phyloP scores from a whole-genome alignment of 2,888 invertebrate genomes.

The Acrobasis suavella region DNA sequence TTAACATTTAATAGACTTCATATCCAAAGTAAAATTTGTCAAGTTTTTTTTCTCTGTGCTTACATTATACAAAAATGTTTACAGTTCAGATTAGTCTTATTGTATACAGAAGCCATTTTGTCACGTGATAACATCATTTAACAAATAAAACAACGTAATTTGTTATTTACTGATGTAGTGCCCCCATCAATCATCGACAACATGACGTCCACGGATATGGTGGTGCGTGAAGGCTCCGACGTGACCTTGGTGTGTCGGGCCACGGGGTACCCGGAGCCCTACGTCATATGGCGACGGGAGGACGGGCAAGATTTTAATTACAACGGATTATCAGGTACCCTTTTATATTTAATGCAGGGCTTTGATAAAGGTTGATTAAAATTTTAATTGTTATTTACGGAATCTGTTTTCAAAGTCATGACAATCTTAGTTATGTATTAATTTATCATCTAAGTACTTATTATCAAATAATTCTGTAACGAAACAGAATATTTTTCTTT shows the following conservation, averaged over 20 bases:
- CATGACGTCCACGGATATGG: constrained; percentile 95
- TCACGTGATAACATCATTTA: neutral
- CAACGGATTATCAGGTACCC: constrained; percentile 92
- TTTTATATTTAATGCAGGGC: too few species aligned
- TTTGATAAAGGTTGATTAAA: too few species aligned
- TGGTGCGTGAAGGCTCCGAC: constrained; percentile 93
- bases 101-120: neutral
- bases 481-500: too few species aligned
- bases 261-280: constrained; percentile 93
- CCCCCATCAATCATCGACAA: constrained; percentile 95
- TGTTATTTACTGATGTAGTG: constrained; percentile 76
- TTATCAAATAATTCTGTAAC: too few species aligned
- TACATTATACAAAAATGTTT: neutral
- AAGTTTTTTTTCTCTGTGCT: too few species aligned
- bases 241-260: constrained; percentile 94
- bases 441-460: too few species aligned
- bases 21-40: too few species aligned
- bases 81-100: neutral
- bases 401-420: too few species aligned
- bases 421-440: too few species aligned
- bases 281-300: constrained; percentile 96
- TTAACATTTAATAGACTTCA: too few species aligned
- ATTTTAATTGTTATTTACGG: too few species aligned
- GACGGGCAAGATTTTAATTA: constrained; percentile 94
- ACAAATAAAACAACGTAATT: constrained; percentile 1